A percentile compares a stretch with the other conserved stretches of the same genome.
These are phyloP conservation scores for Scaptodrosophila lebanonensis DNA, from an alignment of 1,140 invertebrate species.

Conservation along the genomic window DNA sequence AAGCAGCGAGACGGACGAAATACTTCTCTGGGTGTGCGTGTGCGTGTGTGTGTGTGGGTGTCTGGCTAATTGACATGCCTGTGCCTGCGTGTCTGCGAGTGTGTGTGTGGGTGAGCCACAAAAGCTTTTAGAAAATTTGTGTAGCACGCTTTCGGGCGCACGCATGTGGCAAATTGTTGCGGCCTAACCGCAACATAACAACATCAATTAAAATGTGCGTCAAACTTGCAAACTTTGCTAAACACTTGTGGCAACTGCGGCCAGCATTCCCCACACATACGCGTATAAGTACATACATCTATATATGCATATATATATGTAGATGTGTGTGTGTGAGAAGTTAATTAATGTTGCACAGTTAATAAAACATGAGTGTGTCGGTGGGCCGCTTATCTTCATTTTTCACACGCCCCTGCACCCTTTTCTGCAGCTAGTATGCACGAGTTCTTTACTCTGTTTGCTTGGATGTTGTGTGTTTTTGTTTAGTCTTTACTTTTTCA, in stretches of 20 bases:
- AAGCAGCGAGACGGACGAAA: too few species aligned
- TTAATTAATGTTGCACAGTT: constrained; percentile 1
- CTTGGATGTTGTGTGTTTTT: not conserved
- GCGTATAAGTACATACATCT: too few species aligned
- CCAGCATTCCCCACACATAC: too few species aligned
- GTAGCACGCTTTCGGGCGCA: too few species aligned
- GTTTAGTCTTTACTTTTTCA: constrained; percentile 1
- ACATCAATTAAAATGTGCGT: constrained; percentile 38
- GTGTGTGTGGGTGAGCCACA: constrained; percentile 1
- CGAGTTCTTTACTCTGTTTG: not conserved
- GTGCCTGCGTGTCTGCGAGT: not conserved
- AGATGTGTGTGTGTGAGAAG: not conserved
- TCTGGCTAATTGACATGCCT: not conserved
- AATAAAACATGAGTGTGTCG: not conserved
- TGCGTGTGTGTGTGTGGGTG: too few species aligned
- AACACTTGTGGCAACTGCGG: constrained; percentile 31
- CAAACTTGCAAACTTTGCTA: constrained; percentile 47
- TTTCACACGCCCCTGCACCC: not conserved
- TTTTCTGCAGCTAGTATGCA: not conserved
- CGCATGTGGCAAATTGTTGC: constrained; percentile 47
- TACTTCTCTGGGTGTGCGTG: too few species aligned
- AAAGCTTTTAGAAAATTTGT: not conserved
- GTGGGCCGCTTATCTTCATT: too few species aligned
- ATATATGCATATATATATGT: too few species aligned
- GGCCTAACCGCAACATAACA: constrained; percentile 61